Evolutionary conservation across 2,797 vertebrate genomes (phyloP).

Genomic region (Myripristis murdjan): DNA sequence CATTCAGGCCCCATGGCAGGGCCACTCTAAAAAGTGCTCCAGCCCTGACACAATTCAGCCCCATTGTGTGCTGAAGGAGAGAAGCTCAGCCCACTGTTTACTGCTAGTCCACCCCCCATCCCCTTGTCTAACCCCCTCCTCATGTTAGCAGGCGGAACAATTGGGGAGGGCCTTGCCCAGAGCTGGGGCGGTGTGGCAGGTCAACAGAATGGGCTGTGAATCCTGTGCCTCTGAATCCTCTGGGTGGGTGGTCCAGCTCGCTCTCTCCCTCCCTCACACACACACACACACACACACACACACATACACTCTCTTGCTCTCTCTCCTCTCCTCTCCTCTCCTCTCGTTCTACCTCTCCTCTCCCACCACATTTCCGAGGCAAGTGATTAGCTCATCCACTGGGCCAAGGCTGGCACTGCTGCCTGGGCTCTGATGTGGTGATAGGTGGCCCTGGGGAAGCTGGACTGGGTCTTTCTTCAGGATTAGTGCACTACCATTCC

Average conservation of each 20-base stretch:
- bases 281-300: conserved; percentile 34
- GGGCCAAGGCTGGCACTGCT: conserved; percentile 55
- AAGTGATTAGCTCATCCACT: conserved; percentile 83
- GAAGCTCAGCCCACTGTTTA: conserved; percentile 84
- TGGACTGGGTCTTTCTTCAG: conserved; percentile 59
- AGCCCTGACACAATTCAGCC: conserved; percentile 85
- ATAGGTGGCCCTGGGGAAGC: conserved; percentile 75
- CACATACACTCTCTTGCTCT: conserved; percentile 7
- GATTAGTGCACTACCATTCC: conserved; percentile 51
- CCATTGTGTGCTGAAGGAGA: conserved; percentile 85
- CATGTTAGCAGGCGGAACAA: conserved; percentile 86
- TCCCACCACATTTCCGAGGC: conserved; percentile 67
- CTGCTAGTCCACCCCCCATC: conserved; percentile 76
- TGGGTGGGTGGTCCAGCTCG: conserved; percentile 87
- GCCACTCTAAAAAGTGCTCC: conserved; percentile 87
- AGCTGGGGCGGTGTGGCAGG: conserved; percentile 85
- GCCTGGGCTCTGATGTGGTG: conserved; percentile 74
- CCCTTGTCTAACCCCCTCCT: conserved; percentile 63
- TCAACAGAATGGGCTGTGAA: conserved; percentile 89
- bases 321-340: conserved; percentile 5
- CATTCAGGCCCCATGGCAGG: conserved; percentile 84
- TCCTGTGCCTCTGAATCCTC: conserved; percentile 88
- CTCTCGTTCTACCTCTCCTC: conserved; percentile 19
- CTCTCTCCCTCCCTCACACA: too few species aligned
- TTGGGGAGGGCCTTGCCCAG: conserved; percentile 86